Base-by-base conservation (phyloP, 2,113 vertebrate genomes). In the Cochlearius cochlearius region DNA sequence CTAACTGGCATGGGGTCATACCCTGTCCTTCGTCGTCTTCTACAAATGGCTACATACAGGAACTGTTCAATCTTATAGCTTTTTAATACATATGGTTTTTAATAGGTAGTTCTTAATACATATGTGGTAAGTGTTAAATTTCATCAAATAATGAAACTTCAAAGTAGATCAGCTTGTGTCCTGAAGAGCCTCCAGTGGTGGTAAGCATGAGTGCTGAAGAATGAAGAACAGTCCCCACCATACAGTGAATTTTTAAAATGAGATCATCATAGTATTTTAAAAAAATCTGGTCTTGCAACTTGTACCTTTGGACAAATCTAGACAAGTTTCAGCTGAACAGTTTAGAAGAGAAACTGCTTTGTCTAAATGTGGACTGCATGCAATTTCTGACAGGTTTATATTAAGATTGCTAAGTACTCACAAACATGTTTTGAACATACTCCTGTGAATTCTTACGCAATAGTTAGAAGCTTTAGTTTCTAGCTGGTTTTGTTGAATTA, bases 221-320 rank as follows among this genome's bases (percentile, higher is more conserved):
- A 62, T 58, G 63, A 89, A 92, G 49, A 85, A 1, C 74, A 88
- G 62, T 60, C 76, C 73, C 69, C 45, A 89, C 78, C 68, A 38
- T 59, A 75, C 1, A 72, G 49, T 64, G 53, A 87, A 72, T 75
- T 96, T 91, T 91, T 41, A 38, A 90, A 95, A 89, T 97, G 92
- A 97, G 89, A 82, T 96, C 96, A 95, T 77, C n/a, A 4, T 5
- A 62, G 60, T 72, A 55, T 27, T 72, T 63, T 25, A 83, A 92
- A 47, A 94, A 92, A 82, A 93, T 91, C 95, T 92, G 69, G 79
- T 94, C 80, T 84, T 95, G 81, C 90, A 93, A 84, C 93, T 96
- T 96, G 75, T 3, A 63, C 78, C 74, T 81, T 56, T 92, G 69
- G 75, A 84, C 88, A 91, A 93, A 94, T 94, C 82, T 76, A 79